Evolutionary conservation across 2,113 vertebrate genomes (phyloP).

Genomic region (Diadophis punctatus): DNA sequence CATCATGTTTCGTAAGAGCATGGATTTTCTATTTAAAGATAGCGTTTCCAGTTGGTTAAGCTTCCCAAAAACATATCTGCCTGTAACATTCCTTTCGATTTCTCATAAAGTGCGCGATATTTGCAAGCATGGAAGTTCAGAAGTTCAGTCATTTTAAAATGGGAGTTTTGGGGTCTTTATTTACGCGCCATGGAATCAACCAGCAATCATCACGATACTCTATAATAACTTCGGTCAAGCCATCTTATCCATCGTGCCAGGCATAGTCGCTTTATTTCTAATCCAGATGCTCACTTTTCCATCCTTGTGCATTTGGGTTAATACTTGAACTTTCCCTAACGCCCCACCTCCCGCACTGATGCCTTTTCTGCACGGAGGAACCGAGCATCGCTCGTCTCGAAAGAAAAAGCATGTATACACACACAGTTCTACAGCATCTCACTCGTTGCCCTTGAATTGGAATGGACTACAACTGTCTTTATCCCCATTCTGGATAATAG

Average conservation of each 20-base stretch:
- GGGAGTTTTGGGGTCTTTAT: not conserved
- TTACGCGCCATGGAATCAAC: not conserved
- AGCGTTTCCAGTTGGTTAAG: not conserved
- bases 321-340: no score
- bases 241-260: not conserved
- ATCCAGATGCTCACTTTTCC: not conserved
- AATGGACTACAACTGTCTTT: not conserved
- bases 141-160: not conserved
- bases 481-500: not conserved
- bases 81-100: not conserved
- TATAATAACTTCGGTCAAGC: not conserved
- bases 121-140: not conserved
- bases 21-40: no score
- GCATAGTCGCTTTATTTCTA: not conserved
- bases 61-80: not conserved
- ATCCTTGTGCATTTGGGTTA: fast-evolving
- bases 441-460: not conserved
- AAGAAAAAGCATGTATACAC: not conserved
- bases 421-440: not conserved
- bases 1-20: conserved; percentile 27
- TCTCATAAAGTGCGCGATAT: not conserved
- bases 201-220: not conserved
- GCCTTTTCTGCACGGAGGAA: no score
- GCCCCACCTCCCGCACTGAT: not conserved
- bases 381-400: not conserved